Conservation (phyloP, 2,113 vertebrate species). For the Orthonyx spaldingii region DNA sequence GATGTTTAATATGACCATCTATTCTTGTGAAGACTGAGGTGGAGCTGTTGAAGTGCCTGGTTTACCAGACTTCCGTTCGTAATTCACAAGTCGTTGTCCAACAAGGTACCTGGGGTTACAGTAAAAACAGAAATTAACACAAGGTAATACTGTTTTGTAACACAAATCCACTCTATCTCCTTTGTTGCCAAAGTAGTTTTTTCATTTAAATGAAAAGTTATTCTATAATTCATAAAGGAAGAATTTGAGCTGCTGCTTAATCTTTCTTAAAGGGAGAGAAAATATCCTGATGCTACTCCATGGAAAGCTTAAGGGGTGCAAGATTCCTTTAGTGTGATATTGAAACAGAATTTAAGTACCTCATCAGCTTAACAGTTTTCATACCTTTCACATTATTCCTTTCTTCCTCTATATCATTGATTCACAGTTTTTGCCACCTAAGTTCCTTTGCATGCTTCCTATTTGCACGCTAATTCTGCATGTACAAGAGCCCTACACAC, state of each 20-base stretch:
- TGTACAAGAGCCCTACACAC: background rate
- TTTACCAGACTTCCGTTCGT: slow-evolving; percentile 90
- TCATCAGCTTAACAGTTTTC: background rate
- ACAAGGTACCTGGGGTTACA: slow-evolving; percentile 88
- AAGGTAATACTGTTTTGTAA: background rate
- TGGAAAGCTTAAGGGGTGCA: background rate
- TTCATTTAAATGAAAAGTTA: background rate
- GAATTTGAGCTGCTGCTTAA: background rate
- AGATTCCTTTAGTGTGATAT: background rate
- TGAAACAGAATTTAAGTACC: background rate
- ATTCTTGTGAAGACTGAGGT: slow-evolving; percentile 84
- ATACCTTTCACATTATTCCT: background rate
- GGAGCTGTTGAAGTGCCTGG: slow-evolving; percentile 75
- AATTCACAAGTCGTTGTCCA: slow-evolving; percentile 97
- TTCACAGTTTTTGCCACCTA: background rate
- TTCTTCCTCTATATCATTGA: background rate
- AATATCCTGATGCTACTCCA: background rate
- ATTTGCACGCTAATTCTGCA: background rate
- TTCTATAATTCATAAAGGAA: background rate
- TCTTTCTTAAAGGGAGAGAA: background rate
- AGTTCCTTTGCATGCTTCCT: background rate
- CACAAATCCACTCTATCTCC: background rate
- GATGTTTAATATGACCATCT: slow-evolving; percentile 63
- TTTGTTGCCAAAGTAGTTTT: background rate
- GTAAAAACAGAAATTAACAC: background rate